Evolutionary conservation across 2,888 invertebrate genomes (phyloP), one percentile per base, ranked within the genome.

Genomic region (Leucozona laternaria): DNA sequence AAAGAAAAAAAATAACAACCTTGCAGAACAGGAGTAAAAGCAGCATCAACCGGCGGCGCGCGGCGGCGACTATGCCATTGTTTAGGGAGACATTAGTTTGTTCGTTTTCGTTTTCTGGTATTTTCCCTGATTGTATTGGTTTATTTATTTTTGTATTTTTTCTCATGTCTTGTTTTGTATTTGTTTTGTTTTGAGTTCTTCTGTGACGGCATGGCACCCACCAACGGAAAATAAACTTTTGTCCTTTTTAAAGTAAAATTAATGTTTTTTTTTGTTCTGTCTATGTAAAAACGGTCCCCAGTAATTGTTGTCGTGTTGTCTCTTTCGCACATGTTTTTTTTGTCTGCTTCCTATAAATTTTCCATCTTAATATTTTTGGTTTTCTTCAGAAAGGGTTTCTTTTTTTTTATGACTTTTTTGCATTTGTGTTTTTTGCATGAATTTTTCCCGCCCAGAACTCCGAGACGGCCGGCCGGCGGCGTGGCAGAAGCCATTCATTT

Each of bases 171-270:
- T 43, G 72, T 80, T 62, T 76, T 50, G 83, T 75, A 58, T 70
- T 37, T 75, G n/a, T 76, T 43, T 37, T 55, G 15, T 60, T 60
- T 22, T 22, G 43, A 62, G 37, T 58, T 77, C 28, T 58, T 77
- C 28, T 31, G 28, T 28, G 45, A 28, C 3, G 45, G 48, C n/a
- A 62, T 22, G 3, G 20, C 40, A 5, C n/a, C n/a, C 62, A 20
- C 20, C n/a, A 53, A 43, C 34, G 77, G 57, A 73, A 60, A 22
- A 62, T 58, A 77, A 70, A 81, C 66, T 77, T 78, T 80, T 57
- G 85, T 85, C 85, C 83, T 78, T 85, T 84, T 85, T 80, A 85
- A 80, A 85, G 72, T 85, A 55, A 85, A 85, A 85, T 80, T 80
- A 77, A 85, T 85, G 76, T 76, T 79, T 84, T 73, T 28, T 28